phyloP scores from a whole-genome alignment of 2,797 vertebrate species.

The Chaetophractus vellerosus region DNA sequence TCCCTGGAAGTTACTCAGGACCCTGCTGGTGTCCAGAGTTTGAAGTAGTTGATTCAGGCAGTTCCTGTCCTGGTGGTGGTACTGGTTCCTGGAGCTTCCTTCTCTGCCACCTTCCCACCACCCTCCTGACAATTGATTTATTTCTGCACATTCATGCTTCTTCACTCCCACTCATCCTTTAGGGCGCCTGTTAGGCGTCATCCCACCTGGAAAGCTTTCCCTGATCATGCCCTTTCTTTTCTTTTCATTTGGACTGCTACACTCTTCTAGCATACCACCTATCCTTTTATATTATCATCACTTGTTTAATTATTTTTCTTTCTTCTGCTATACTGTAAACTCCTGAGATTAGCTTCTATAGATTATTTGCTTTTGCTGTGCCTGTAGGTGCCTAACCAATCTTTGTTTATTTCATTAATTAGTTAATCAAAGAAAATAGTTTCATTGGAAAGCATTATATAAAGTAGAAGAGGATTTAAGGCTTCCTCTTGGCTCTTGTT shows the following conservation, averaged over 20 bases:
- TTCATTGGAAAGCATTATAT: slow-evolving; percentile 5
- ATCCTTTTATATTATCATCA: not conserved
- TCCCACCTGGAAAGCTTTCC: not conserved
- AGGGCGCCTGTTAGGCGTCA: not conserved
- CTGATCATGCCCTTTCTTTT: not conserved
- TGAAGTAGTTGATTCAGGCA: no score
- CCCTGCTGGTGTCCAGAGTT: no score
- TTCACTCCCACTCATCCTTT: not conserved
- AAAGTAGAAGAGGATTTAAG: not conserved
- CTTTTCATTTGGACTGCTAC: not conserved
- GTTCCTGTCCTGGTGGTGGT: no score
- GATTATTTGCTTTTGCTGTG: not conserved
- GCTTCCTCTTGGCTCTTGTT: not conserved
- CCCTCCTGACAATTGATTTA: not conserved
- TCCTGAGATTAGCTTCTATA: not conserved
- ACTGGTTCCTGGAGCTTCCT: no score
- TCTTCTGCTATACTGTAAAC: not conserved
- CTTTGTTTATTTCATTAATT: not conserved
- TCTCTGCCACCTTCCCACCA: no score
- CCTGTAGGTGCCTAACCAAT: not conserved
- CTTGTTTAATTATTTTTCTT: not conserved
- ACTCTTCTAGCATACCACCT: not conserved
- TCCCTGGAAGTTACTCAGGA: no score
- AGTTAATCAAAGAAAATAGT: slow-evolving; percentile 25
- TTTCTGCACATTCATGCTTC: not conserved